Base-by-base conservation (phyloP, 2,797 vertebrate genomes). In the Alcedo quadribrachys region DNA sequence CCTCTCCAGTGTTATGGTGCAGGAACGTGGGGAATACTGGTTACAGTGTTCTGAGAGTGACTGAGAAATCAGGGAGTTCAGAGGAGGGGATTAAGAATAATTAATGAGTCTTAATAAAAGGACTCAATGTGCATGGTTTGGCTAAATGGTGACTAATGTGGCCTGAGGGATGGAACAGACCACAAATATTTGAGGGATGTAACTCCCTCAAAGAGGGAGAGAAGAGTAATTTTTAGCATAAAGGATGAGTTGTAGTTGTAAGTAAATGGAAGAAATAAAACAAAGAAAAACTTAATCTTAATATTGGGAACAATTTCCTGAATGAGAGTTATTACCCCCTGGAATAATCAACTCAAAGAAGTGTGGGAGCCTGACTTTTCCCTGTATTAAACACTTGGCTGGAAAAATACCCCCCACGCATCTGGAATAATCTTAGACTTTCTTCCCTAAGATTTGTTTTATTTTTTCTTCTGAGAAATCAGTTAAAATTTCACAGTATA, bases 251-350 rank as follows among this genome's bases (percentile, higher is more conserved):
- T 89, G 58, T 78, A 87, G 25, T 77, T 87, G 8, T 61, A 92
- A 87, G 73, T 85, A 71, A 93, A 76, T 50, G 45, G 32, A 61
- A 9, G 20, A 89, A 94, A 73, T 62, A 54, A 85, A 78, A 71
- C 63, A 90, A 92, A 93, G 75, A 65, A 82, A 86, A 92, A 53
- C 35, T 60, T 87, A 94, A 92, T 94, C 37, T 89, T 54, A 88
- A 37, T 94, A 78, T 91, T 91, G 21, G 55, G 66, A 94, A 83
- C 18, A 55, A 81, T 87, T 81, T 87, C 66, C 32, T 83, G 77
- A 73, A 83, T 60, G 18, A 71, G 32, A 79, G 14, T 82, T 93
- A 55, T 79, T 89, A 55, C 55, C 11, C 28, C 12, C 18, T 60
- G 70, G 82, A 94, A 91, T 85, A 92, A 55, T 81, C 20, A 69